Evolutionary conservation across 2,888 invertebrate genomes (phyloP).

Genomic region (Perithous albicinctus): DNA sequence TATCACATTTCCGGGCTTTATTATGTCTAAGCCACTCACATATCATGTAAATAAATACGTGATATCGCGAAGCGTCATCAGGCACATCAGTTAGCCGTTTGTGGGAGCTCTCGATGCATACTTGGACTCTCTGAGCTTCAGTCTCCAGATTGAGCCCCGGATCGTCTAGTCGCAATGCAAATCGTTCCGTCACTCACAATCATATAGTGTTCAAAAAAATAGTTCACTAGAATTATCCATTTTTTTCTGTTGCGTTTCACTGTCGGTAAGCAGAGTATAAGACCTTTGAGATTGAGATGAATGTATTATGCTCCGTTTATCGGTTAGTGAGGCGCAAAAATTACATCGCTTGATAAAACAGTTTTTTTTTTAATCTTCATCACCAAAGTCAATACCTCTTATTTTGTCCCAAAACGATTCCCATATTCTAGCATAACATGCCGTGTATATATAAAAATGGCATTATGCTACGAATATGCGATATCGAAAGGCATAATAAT

Average conservation of each 20-base stretch:
- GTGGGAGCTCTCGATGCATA: slow-evolving; percentile 59
- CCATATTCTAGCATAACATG: slow-evolving; percentile 80
- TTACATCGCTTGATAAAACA: slow-evolving; percentile 58
- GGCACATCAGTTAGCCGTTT: slow-evolving; percentile 68
- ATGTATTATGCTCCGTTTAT: slow-evolving; percentile 82
- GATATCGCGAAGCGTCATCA: slow-evolving; percentile 78
- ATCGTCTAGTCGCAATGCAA: slow-evolving; percentile 53
- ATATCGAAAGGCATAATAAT: slow-evolving; percentile 69
- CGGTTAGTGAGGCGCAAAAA: slow-evolving; percentile 70
- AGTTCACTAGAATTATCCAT: not conserved
- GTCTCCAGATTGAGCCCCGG: slow-evolving; percentile 54
- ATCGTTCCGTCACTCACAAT: slow-evolving; percentile 4
- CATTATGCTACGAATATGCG: slow-evolving; percentile 81
- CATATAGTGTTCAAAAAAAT: not conserved
- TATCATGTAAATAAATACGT: slow-evolving; percentile 80
- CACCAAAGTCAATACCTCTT: not conserved
- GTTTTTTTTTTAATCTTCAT: not conserved
- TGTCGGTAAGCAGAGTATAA: slow-evolving; percentile 82
- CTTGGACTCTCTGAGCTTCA: slow-evolving; percentile 50
- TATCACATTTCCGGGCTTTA: slow-evolving; percentile 81
- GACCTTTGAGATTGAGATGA: slow-evolving; percentile 72
- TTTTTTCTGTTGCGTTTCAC: slow-evolving; percentile 66
- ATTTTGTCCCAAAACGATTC: slow-evolving; percentile 63
- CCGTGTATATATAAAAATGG: slow-evolving; percentile 72
- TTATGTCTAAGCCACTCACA: slow-evolving; percentile 78